These are phyloP conservation scores for Anguilla rostrata DNA, from an alignment of 2,113 vertebrate species.

Conservation along the genomic window DNA sequence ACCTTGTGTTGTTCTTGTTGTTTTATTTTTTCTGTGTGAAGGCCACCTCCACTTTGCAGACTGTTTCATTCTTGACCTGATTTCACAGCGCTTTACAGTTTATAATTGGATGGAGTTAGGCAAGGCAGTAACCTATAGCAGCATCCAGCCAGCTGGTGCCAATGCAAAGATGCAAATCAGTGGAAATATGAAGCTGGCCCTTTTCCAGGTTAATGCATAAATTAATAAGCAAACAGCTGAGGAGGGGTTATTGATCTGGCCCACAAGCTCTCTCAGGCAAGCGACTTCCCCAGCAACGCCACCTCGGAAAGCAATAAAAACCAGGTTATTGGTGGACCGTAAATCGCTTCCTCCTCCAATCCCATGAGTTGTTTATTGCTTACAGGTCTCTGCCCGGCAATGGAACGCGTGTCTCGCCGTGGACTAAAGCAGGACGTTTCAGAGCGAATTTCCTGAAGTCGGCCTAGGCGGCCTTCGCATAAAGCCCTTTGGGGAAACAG, in stretches of 20 bases:
- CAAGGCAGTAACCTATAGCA: neutral
- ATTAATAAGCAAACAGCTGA: slow-evolving; percentile 18
- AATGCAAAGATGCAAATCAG: slow-evolving; percentile 3
- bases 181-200: slow-evolving; percentile 16
- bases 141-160: neutral
- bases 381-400: neutral
- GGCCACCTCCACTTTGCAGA: neutral
- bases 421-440: neutral
- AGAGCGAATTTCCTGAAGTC: slow-evolving; percentile 20
- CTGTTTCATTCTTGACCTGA: neutral
- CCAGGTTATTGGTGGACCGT: slow-evolving; percentile 13
- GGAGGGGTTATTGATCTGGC: slow-evolving; percentile 8
- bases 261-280: neutral
- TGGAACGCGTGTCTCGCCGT: neutral
- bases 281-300: neutral
- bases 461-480: neutral
- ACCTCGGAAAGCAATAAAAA: slow-evolving; percentile 15
- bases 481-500: slow-evolving; percentile 2
- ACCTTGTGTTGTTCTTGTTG: neutral
- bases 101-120: neutral
- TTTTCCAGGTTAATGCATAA: slow-evolving; percentile 16
- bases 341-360: neutral
- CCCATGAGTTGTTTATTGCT: slow-evolving; percentile 8
- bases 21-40: neutral
- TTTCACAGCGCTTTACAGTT: neutral